Evolutionary conservation across 2,888 invertebrate species (phyloP), one percentile per base, ranked within the genome.

Genomic region (Ypsolopha scabrella): DNA sequence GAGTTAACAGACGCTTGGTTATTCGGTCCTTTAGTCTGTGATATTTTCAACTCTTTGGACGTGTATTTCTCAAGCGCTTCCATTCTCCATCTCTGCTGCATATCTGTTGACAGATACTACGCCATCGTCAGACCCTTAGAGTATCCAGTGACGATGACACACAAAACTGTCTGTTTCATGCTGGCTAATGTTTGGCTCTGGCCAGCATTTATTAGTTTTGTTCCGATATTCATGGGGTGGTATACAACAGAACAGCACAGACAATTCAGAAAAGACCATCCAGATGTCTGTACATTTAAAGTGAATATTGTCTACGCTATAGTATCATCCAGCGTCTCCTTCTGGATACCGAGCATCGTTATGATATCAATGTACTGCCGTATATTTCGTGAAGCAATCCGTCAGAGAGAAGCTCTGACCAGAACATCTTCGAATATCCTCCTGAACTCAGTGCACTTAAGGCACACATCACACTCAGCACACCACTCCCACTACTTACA

Each of bases 211-310:
- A 94, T 98, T 61, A 97, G 97, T 55, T 97, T 97, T 75, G 91
- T 97, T 52, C 98, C 98, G 43, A 97, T 98, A 54, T 96, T 97
- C 75, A 92, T 96, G 81, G 97, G 95, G 49, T 95, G 97, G 94
- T 98, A 98, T 75, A 96, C 97, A 7, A 97, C 97, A 0, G 88
- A 89, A 33, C 92, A 93, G 53, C 94, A 95, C 68, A 85, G 93
- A 44, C 88, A 83, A 79, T 89, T 86, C 60, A 81, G 90, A 59
- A 72, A 82, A 45, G 72, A 87, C 7, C 87, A 94, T 69, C 94
- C 94, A 6, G 90, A 94, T 67, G 90, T 90, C 9, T 96, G 96
- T 73, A 90, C 89, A 39, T 96, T 96, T 70, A 92, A 94, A 66
- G 95, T 94, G 11, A 96, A 96, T 72, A 91, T 92, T 71, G 91